Conservation (phyloP, 1,140 invertebrate genomes). For the Macrobrachium nipponense region DNA sequence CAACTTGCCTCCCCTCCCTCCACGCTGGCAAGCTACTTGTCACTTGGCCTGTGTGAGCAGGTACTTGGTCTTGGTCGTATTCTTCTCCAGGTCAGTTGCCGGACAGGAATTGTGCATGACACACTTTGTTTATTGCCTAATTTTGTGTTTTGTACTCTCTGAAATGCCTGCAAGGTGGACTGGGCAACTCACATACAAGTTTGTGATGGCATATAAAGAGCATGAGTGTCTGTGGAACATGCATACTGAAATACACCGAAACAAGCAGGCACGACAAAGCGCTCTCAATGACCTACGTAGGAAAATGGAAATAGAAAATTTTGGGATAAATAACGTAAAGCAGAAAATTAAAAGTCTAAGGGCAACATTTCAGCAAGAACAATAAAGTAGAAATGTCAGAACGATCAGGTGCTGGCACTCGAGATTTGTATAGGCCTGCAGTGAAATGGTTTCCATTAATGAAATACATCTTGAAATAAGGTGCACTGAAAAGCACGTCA, state of each 20-base stretch:
- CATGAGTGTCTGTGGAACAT: constrained; percentile 24
- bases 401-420: no score
- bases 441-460: no score
- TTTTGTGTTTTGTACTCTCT: not conserved
- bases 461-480: no score
- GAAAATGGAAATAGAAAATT: no score
- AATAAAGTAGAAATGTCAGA: no score
- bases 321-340: no score
- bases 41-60: constrained; percentile 24
- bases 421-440: no score
- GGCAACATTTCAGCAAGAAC: not conserved
- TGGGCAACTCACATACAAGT: not conserved
- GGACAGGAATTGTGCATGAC: not conserved
- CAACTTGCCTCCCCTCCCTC: no score
- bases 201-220: constrained; percentile 10
- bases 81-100: constrained; percentile 18
- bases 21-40: not conserved
- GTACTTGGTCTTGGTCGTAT: constrained; percentile 20
- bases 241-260: constrained; percentile 1
- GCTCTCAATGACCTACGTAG: no score
- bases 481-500: not conserved
- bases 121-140: constrained; percentile 1
- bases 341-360: no score
- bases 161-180: constrained; percentile 26
- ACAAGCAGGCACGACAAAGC: not conserved